Evolutionary conservation across 2,797 vertebrate genomes (phyloP).

Genomic region (Acanthiza pusilla): DNA sequence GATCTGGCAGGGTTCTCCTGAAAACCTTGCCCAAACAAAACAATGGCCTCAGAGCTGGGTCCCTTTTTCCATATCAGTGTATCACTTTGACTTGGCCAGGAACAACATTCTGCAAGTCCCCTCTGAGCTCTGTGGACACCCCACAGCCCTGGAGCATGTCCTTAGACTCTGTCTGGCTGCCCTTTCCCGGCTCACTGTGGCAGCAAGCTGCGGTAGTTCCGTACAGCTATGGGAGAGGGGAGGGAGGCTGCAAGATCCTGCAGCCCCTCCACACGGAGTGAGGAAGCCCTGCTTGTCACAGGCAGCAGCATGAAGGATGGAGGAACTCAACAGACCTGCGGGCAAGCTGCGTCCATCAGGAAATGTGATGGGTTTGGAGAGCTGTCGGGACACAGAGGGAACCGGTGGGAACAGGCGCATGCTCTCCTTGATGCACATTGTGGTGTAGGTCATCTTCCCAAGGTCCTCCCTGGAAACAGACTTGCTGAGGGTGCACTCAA

Average conservation of each 20-base stretch:
- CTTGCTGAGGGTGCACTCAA: background rate
- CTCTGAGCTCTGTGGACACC: background rate
- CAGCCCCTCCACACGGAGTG: rapidly evolving
- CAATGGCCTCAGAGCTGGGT: background rate
- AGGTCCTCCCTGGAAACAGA: slow-evolving; percentile 84
- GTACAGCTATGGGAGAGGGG: background rate
- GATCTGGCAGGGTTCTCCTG: background rate
- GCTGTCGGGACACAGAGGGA: slow-evolving; percentile 69
- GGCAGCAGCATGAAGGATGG: background rate
- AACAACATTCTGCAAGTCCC: background rate
- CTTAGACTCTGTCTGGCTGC: background rate
- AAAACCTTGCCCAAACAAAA: background rate
- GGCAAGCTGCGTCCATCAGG: slow-evolving; percentile 84
- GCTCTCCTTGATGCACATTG: slow-evolving; percentile 92
- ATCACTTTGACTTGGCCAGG: background rate
- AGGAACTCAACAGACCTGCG: slow-evolving; percentile 75
- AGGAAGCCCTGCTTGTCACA: rapidly evolving
- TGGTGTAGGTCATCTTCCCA: slow-evolving; percentile 84
- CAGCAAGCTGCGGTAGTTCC: background rate
- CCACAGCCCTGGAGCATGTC: background rate
- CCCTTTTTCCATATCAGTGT: background rate
- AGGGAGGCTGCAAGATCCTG: background rate
- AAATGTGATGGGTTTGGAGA: slow-evolving; percentile 83
- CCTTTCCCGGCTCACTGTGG: background rate
- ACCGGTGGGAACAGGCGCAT: slow-evolving; percentile 84